Base-by-base conservation (phyloP, 2,888 invertebrate genomes). In the Lumbricus terrestris region DNA sequence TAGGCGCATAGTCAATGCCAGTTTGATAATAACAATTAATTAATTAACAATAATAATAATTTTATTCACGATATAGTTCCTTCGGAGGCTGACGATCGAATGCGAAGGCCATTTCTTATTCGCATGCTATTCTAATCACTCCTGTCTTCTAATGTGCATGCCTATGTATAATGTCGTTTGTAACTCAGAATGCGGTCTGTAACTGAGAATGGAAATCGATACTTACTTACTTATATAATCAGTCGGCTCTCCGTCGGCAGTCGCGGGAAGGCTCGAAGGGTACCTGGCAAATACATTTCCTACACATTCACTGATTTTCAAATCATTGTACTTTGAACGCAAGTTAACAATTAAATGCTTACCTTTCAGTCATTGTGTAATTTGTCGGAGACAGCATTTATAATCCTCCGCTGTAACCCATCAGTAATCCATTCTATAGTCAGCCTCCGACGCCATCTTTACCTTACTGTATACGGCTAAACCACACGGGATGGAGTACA, bases 341-440 rank as follows among this genome's bases (percentile, higher is more conserved):
- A 69, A 69, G n/a, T 69, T 69, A 69, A 69, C 29, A n/a, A n/a
- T 29, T 11, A 69, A n/a, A n/a, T n/a, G 69, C 69, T n/a, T 69
- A 69, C 69, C 69, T 29, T 69, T 69, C 69, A 69, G 69, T 8
- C 69, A 69, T 69, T n/a, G 69, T 69, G 29, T 69, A 69, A 11
- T n/a, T n/a, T 69, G 69, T 69, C 69, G 69, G 69, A 69, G 69
- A 69, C 29, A 69, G 69, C 69, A 69, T 69, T 69, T 69, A 69
- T 69, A 69, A 69, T 69, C 69, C 69, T 69, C 69, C 69, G 69
- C 69, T 69, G 69, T 69, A n/a, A 69, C n/a, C 69, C 69, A 69
- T 69, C 69, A 69, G 69, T 69, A n/a, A 69, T 69, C 69, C 69
- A 29, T 69, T n/a, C 69, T 8, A 69, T 11, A 69, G 69, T 69